These are phyloP conservation scores for Mesitornis unicolor DNA, from an alignment of 2,113 vertebrate genomes.

Conservation along the genomic window DNA sequence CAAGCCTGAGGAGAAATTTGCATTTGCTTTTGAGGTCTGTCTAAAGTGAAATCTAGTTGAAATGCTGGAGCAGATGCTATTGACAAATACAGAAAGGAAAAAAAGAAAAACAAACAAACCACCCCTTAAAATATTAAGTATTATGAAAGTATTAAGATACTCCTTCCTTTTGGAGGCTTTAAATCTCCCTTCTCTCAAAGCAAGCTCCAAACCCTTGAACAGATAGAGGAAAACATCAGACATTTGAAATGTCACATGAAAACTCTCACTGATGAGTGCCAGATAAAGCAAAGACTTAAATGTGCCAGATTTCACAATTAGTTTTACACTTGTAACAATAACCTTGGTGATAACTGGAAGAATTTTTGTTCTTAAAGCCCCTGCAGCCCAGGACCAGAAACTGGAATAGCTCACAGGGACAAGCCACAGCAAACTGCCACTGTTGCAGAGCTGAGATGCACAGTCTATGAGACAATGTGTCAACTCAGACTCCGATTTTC, in stretches of 20 bases:
- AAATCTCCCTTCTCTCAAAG: not conserved
- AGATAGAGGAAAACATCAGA: not conserved
- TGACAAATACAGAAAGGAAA: slow-evolving; percentile 13
- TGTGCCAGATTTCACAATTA: not conserved
- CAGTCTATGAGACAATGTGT: not conserved
- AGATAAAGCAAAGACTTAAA: not conserved
- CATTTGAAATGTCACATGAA: not conserved
- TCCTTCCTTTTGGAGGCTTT: not conserved
- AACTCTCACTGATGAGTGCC: not conserved
- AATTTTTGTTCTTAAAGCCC: not conserved
- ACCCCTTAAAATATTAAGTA: too few relatives aligned
- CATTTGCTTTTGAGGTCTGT: slow-evolving; percentile 37
- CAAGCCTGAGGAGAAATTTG: slow-evolving; percentile 12
- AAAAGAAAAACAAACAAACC: not conserved
- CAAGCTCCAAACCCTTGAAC: not conserved
- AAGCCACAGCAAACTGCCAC: not conserved
- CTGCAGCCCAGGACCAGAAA: not conserved
- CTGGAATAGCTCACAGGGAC: not conserved
- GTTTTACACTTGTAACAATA: slow-evolving; percentile 12
- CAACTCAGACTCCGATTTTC: not conserved
- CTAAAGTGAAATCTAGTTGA: not conserved
- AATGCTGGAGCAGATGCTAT: slow-evolving; percentile 14
- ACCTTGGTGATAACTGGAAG: not conserved
- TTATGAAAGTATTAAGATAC: not conserved
- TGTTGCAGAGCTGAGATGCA: not conserved